Conservation (phyloP, 2,113 vertebrate species). For the Microcebus murinus region DNA sequence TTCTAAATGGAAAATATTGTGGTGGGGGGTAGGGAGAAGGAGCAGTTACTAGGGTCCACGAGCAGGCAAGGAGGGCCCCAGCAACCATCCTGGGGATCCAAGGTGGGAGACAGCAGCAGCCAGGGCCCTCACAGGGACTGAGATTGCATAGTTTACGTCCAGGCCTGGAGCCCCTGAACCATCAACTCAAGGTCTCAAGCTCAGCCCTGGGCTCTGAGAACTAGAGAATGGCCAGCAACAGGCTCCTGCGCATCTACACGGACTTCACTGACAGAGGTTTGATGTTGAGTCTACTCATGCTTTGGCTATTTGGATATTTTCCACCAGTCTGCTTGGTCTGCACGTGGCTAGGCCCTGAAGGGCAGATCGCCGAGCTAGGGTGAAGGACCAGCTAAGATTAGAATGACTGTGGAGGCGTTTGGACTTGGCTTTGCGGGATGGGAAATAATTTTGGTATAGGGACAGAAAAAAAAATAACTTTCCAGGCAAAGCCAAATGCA, state of each 20-base stretch:
- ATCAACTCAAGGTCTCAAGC: not conserved
- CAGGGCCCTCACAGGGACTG: not conserved
- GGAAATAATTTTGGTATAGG: not conserved
- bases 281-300: not conserved
- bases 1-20: not conserved
- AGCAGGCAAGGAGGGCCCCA: not conserved
- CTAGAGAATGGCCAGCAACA: not conserved
- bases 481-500: not conserved
- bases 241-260: fast-evolving
- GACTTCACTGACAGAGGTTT: no score
- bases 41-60: not conserved
- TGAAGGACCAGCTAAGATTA: not conserved
- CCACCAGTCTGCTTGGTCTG: not conserved
- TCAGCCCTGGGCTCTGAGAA: not conserved
- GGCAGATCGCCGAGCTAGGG: not conserved
- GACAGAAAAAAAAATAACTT: not conserved
- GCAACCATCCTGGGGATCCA: not conserved
- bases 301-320: not conserved
- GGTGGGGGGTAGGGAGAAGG: not conserved
- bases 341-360: not conserved
- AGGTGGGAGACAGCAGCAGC: not conserved
- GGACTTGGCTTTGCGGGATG: not conserved
- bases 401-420: not conserved
- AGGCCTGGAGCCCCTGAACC: not conserved
- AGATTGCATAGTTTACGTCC: fast-evolving